Base-by-base conservation (phyloP, 2,888 invertebrate genomes). In the Linyphia triangularis region DNA sequence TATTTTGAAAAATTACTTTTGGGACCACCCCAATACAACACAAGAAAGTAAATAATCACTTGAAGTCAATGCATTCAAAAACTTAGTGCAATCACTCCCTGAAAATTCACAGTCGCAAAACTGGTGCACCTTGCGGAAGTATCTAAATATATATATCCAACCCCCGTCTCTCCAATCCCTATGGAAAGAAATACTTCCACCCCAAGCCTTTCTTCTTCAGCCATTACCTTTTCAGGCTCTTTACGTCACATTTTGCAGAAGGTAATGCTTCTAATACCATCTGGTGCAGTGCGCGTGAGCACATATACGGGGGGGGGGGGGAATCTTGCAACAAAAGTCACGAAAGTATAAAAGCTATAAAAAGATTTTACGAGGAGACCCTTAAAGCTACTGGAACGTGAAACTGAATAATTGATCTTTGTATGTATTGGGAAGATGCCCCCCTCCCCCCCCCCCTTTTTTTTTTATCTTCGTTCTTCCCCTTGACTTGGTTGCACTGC, bases 331-430 rank as follows among this genome's bases (percentile, higher is more conserved):
- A 30, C 85, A 77, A 75, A 85, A 85, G 85, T 85, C 85, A 85
- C 85, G 85, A 63, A 79, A 70, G 70, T 70, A 43, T 22, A 51
- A 70, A 51, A 16, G 85, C 78, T 72, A 85, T 85, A 86, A 86
- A 86, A 86, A 86, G 86, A 73, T 81, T 86, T 86, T 86, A 86
- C 73, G 73, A 67, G 24, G 22, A 59, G 73, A 51, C 73, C 70
- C 82, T 73, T 85, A 81, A 86, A 86, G 86, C 81, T 81, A 86
- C 79, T 86, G 86, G 81, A 86, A 86, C 81, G 86, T 86, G 86
- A 86, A 86, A 86, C 86, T 86, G 86, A 86, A 86, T 86, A 86
- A 86, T 86, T 86, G 86, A 86, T 86, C 81, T 85, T 65, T 86
- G 73, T 79, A 86, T 73, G 65, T 73, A 86, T 81, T 40, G 73